Percentiles rank a stretch among this genome's conserved stretches.
Conservation (phyloP, 2,113 vertebrate genomes). For the Xenopus laevis region DNA sequence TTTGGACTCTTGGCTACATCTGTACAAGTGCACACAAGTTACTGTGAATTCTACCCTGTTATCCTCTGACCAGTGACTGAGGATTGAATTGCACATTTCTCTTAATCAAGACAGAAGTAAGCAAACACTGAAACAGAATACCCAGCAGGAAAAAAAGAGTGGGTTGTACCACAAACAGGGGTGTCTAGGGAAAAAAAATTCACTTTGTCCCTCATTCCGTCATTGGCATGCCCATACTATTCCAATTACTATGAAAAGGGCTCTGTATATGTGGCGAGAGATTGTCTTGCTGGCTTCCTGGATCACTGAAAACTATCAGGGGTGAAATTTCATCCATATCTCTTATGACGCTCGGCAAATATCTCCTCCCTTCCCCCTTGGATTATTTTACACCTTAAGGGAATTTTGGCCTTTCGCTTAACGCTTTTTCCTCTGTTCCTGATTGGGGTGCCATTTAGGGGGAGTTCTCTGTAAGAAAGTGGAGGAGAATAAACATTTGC, state of each 20-base stretch:
- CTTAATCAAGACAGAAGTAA: constrained; percentile 79
- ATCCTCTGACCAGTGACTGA: constrained; percentile 76
- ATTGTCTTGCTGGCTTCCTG: constrained; percentile 77
- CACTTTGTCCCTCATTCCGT: constrained; percentile 70
- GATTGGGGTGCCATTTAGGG: constrained; percentile 74
- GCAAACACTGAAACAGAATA: constrained; percentile 78
- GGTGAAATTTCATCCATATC: constrained; percentile 79
- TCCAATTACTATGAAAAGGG: constrained; percentile 73
- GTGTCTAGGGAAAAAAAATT: constrained; percentile 46
- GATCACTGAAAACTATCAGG: constrained; percentile 72
- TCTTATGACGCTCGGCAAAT: constrained; percentile 77
- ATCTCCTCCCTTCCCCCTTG: constrained; percentile 64
- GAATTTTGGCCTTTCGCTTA: constrained; percentile 79
- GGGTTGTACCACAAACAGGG: constrained; percentile 21
- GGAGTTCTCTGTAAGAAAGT: constrained; percentile 72
- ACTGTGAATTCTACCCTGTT: constrained; percentile 79
- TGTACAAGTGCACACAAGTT: constrained; percentile 78
- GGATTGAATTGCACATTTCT: constrained; percentile 81
- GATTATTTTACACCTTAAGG: constrained; percentile 80
- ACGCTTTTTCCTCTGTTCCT: constrained; percentile 78
- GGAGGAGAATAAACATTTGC: constrained; percentile 83
- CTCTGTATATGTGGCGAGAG: constrained; percentile 64
- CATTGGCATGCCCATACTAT: constrained; percentile 75
- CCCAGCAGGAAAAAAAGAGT: constrained; percentile 37
- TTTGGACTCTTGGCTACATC: constrained; percentile 83